Evolutionary conservation across 2,113 vertebrate species (phyloP), one percentile per base, ranked within the genome.

Genomic region (Ctenomys sociabilis): DNA sequence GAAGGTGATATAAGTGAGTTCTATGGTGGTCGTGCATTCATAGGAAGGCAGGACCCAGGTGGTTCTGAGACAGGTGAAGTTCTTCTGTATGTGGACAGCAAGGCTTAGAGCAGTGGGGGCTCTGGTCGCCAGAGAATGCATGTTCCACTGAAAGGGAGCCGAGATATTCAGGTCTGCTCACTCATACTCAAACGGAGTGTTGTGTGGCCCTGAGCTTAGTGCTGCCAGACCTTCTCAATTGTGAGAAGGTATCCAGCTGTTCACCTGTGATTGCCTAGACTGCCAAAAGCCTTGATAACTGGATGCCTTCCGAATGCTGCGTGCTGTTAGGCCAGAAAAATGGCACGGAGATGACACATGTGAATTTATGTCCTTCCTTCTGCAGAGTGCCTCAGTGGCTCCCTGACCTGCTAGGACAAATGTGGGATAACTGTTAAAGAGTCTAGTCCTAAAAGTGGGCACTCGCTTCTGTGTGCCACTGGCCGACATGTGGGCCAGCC

Each of bases 21-120:
- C 28, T 28, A 10, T 68, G 30, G 16, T 40, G 35, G 3, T 59
- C 77, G 45, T 21, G 43, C 1, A 54, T 22, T 54, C 57, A 49
- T 16, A 52, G 4, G 30, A 21, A 54, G 10, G 11, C 3, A 63
- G 11, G 24, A 16, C 0, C 6, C 24, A 7, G 57, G 24, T 2
- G 19, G n/a, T 22, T 83, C 28, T 5, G 17, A 1, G 16, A 45
- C 45, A n/a, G 5, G 1, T 14, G 16, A 10, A n/a, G 19, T 17
- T 19, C 45, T 5, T 0, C 3, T 7, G 0, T 30, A 16, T 43
- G 0, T 3, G 3, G 26, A 21, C 9, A 10, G 4, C 4, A 3
- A 37, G 19, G 21, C 6, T 2, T 11, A 0, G 37, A 66, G 9
- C 16, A 17, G 2, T 57, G 24, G 75, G n/a, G 21, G 21, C 12